Base-by-base conservation (phyloP, 2,888 invertebrate species). In the Drosophila mimetica region DNA sequence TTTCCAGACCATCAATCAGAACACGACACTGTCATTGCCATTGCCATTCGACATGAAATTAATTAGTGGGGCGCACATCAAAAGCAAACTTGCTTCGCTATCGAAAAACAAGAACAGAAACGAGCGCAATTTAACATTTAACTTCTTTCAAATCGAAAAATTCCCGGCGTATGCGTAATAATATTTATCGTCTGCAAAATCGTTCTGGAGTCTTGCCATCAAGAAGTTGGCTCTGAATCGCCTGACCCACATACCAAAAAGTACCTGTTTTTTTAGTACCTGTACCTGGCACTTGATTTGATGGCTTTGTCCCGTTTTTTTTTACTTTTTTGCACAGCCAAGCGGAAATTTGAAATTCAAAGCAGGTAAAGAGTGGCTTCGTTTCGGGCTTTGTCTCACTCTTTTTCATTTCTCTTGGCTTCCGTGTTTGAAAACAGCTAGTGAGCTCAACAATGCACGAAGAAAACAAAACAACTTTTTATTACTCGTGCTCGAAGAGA, bases 341-440 rank as follows among this genome's bases (percentile, higher is more conserved):
- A 39, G 47, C 22, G 22, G 46, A 44, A 71, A 81, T 79, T 81
- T 79, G 28, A 60, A 47, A 82, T 82, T 76, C 81, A 79, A 82
- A 82, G 42, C 86, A 76, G 63, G 83, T 74, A 85, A 50, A 58
- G 63, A 52, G 37, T 44, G 55, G 64, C 36, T 51, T n/a, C 44
- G 46, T 47, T 53, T 71, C 28, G 2, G 34, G 13, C 39, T 39
- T 18, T 30, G 47, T 18, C 37, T 28, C 22, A 50, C 39, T 51
- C 39, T 46, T 14, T 22, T 28, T 52, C 65, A 41, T 50, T 57
- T 39, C 47, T 59, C 16, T 41, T 42, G 41, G 74, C 81, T 82
- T 82, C 87, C 81, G 86, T 70, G 60, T 81, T 74, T 67, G 63
- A 67, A 57, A 59, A 44, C 18, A 41, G 28, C 44, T 41, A 52